A percentile compares a stretch with the other conserved stretches of the same genome.
Conservation (phyloP, 2,113 vertebrate genomes). For the Epinephelus fuscoguttatus region DNA sequence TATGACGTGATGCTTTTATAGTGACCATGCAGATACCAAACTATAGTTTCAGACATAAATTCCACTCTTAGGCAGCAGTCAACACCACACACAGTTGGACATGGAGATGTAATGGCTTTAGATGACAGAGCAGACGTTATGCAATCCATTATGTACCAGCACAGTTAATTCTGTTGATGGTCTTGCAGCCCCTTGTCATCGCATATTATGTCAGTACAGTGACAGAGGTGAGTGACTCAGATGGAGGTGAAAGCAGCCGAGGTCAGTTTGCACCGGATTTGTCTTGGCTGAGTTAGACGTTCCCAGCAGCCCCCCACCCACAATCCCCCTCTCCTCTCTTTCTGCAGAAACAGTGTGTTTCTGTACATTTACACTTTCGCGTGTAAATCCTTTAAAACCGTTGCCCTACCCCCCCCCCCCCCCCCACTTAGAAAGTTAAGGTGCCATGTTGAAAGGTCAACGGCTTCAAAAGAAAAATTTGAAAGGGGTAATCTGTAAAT, state of each 20-base stretch:
- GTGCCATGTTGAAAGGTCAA: background rate
- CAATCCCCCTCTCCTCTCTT: background rate
- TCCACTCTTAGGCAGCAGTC: background rate
- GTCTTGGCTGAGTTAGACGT: conserved; percentile 32
- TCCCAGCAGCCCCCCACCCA: background rate
- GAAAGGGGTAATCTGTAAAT: background rate
- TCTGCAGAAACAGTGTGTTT: background rate
- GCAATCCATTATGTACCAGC: conserved; percentile 25
- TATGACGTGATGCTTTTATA: background rate
- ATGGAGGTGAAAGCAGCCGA: conserved; percentile 45
- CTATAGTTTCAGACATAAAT: background rate
- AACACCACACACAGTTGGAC: background rate
- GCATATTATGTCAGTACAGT: conserved; percentile 6
- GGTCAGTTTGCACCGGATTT: conserved; percentile 70
- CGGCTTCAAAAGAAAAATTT: no score
- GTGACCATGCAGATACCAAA: background rate
- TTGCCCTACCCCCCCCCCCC: background rate
- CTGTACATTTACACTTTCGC: background rate
- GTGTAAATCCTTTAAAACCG: background rate
- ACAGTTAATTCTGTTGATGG: background rate
- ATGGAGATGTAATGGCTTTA: background rate
- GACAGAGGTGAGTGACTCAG: conserved; percentile 29
- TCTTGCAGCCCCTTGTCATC: background rate
- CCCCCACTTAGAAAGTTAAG: background rate
- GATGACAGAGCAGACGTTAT: background rate